A percentile compares a stretch with the other conserved stretches of the same genome.
Evolutionary conservation across 1,140 invertebrate species (phyloP).

Genomic region (Kradibia gibbosae): DNA sequence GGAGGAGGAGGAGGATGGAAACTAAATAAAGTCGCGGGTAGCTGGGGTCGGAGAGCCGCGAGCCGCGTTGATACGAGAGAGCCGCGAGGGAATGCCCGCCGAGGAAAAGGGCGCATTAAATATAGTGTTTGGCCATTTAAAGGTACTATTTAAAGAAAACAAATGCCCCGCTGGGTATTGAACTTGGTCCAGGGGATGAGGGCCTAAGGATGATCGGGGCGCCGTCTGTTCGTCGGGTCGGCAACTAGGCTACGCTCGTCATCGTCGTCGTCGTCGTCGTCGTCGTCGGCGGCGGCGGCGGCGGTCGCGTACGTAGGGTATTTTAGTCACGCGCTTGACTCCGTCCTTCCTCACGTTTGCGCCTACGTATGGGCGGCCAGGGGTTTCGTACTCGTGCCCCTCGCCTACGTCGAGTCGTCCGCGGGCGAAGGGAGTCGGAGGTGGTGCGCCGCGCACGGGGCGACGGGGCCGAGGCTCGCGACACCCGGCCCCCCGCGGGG

Average conservation of each 20-base stretch:
- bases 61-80: not conserved
- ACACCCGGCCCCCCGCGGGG: too few relatives aligned
- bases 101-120: not conserved
- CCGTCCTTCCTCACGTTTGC: not conserved
- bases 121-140: not conserved
- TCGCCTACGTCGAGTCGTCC: not conserved
- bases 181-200: not conserved
- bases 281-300: too few relatives aligned
- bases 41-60: not conserved
- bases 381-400: not conserved
- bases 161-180: not conserved
- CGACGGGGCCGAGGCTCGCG: too few relatives aligned
- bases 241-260: not conserved
- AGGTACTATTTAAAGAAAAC: not conserved
- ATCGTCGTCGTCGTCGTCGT: too few relatives aligned
- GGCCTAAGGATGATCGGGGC: not conserved
- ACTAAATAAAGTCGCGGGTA: not conserved
- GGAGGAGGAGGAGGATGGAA: not conserved
- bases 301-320: too few relatives aligned
- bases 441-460: too few relatives aligned
- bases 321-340: conserved; percentile 10
- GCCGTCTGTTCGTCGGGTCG: not conserved
- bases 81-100: not conserved
- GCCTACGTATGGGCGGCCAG: not conserved
- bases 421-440: too few relatives aligned